Base-by-base conservation (phyloP, 2,888 invertebrate species). In the Podotricha telesiphe region DNA sequence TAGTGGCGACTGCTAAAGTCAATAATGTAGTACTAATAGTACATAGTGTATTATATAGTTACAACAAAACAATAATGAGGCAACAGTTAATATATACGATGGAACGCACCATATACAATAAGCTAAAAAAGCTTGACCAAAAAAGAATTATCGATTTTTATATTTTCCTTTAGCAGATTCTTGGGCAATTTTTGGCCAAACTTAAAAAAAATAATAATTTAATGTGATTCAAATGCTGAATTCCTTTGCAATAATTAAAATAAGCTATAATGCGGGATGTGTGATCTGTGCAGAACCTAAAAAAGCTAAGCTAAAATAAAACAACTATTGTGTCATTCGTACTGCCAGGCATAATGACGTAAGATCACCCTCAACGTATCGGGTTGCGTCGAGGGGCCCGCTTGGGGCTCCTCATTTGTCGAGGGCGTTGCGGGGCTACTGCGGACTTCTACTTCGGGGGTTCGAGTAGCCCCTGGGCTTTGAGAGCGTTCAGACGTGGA, bases 311-410 rank as follows among this genome's bases (percentile, higher is more conserved):
- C 88, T 86, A 87, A 90, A 90, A 83, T 80, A 84, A 88, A 84
- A 86, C 82, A 88, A 86, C 90, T 89, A 89, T 80, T 86, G 91
- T 91, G 92, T 91, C 86, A 87, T 88, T 91, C 91, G 91, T 92
- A 91, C 91, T 88, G 91, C 92, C 91, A 91, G 92, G 91, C 91
- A 91, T 86, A 91, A 87, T 86, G 90, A 87, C 86, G 88, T 86
- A 85, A 86, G 88, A 84, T 92, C 92, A 92, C 92, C 92, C 86
- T 90, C 88, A 86, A 82, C 87, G 86, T 77, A 84, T 89, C 86
- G 75, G 86, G 73, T 77, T 79, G 81, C 69, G 82, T 76, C 69
- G 91, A 90, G 82, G 88, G 81, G 69, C 89, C 89, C 76, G 87
- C 81, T 81, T 82, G 82, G 79, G 89, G 84, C 80, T 86, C 87